phyloP scores from a whole-genome alignment of 2,888 invertebrate species.

The Eupsilia transversa region DNA sequence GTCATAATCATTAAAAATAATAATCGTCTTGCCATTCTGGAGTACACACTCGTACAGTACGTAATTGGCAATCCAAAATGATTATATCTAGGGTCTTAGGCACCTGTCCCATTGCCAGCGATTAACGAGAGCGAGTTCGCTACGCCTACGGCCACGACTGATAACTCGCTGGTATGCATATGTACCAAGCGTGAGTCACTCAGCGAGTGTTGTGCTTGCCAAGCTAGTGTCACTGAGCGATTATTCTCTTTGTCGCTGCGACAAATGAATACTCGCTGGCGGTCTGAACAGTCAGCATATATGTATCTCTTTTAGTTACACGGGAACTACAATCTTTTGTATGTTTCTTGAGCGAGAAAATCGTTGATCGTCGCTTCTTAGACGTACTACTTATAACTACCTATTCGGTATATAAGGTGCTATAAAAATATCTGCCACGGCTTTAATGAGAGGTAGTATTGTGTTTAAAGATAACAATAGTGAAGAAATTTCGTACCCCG shows the following conservation, averaged over 20 bases:
- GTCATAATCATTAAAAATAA: slow-evolving; percentile 60
- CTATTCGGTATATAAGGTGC: too few relatives aligned
- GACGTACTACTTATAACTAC: neutral
- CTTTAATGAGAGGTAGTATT: too few relatives aligned
- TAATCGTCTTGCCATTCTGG: slow-evolving; percentile 30
- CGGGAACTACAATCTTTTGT: too few relatives aligned
- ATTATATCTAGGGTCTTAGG: slow-evolving; percentile 15
- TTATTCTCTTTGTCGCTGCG: neutral
- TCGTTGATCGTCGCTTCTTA: neutral
- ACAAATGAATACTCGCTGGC: neutral
- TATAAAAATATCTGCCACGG: too few relatives aligned
- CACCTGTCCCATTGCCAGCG: neutral
- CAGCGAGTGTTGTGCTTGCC: neutral
- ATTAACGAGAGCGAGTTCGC: neutral
- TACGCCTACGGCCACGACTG: neutral
- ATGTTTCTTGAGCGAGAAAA: too few relatives aligned
- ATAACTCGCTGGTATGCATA: neutral
- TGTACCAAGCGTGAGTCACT: neutral
- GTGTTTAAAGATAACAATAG: too few relatives aligned
- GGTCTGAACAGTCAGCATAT: neutral
- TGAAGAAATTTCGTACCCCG: too few relatives aligned
- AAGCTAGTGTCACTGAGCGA: neutral
- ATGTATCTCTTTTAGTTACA: too few relatives aligned
- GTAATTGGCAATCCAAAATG: slow-evolving; percentile 49
- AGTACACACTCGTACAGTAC: slow-evolving; percentile 24